Evolutionary conservation across 2,797 vertebrate species (phyloP).

Genomic region (Vireo griseus): DNA sequence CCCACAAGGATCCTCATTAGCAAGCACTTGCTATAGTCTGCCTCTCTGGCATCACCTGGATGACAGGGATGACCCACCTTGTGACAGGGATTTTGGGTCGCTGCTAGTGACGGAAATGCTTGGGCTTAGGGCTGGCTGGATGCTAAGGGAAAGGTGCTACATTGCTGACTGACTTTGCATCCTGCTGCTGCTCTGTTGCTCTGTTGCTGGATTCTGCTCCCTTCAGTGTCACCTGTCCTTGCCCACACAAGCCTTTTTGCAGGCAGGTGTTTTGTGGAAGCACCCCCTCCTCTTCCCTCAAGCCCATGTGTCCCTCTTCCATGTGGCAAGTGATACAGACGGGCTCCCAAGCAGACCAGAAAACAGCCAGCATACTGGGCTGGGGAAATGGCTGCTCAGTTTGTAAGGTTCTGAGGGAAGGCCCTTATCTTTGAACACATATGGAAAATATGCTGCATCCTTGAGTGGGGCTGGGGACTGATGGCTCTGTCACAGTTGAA

Average conservation of each 20-base stretch:
- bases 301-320: rapidly evolving
- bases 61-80: no score
- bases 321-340: rapidly evolving
- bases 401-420: not conserved
- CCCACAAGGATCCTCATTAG: not conserved
- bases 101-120: not conserved
- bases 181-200: not conserved
- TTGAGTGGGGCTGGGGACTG: not conserved
- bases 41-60: not conserved
- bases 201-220: not conserved
- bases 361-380: not conserved
- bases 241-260: not conserved
- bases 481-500: not conserved
- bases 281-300: not conserved
- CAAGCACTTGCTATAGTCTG: not conserved
- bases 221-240: not conserved
- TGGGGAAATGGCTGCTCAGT: not conserved
- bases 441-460: not conserved
- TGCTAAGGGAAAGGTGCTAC: no score
- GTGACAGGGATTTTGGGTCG: not conserved
- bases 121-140: not conserved
- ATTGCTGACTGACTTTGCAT: not conserved
- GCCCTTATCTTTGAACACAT: not conserved
- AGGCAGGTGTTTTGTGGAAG: not conserved
- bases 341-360: not conserved